A percentile compares a stretch with the other conserved stretches of the same genome.
These are phyloP conservation scores for Philaethria dido DNA, from an alignment of 2,888 invertebrate genomes.

Conservation along the genomic window DNA sequence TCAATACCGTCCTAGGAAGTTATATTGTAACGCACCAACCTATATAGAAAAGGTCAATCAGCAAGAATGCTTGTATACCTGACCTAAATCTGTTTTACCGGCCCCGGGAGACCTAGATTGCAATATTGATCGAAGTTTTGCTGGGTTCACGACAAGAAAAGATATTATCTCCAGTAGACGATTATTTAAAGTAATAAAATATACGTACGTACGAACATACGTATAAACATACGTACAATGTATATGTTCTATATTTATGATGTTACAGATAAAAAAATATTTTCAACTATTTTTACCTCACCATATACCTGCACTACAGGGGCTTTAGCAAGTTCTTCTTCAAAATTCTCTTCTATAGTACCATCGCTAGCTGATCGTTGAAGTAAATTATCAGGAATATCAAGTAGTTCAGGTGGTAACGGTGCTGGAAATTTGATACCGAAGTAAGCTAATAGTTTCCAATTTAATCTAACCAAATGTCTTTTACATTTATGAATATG, in stretches of 20 bases:
- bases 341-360: constrained; percentile 95
- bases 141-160: not conserved
- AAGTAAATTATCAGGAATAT: constrained; percentile 61
- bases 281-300: constrained; percentile 55
- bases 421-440: constrained; percentile 56
- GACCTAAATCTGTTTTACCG: constrained; percentile 39
- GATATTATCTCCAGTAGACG: not conserved
- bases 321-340: constrained; percentile 91
- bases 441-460: not conserved
- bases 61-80: constrained; percentile 26
- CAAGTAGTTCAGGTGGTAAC: constrained; percentile 69
- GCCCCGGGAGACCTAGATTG: constrained; percentile 43
- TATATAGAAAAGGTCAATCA: constrained; percentile 33
- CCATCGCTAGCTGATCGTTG: constrained; percentile 90
- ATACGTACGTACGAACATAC: not conserved
- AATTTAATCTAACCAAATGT: not conserved
- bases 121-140: constrained; percentile 40
- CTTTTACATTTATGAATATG: no score
- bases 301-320: constrained; percentile 69
- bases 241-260: not conserved
- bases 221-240: not conserved
- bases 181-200: not conserved
- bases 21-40: constrained; percentile 26
- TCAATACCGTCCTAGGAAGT: constrained; percentile 24
- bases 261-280: not conserved